Conservation (phyloP, 92 coral and sea anemone genomes). For the Parazoanthus swiftii region DNA sequence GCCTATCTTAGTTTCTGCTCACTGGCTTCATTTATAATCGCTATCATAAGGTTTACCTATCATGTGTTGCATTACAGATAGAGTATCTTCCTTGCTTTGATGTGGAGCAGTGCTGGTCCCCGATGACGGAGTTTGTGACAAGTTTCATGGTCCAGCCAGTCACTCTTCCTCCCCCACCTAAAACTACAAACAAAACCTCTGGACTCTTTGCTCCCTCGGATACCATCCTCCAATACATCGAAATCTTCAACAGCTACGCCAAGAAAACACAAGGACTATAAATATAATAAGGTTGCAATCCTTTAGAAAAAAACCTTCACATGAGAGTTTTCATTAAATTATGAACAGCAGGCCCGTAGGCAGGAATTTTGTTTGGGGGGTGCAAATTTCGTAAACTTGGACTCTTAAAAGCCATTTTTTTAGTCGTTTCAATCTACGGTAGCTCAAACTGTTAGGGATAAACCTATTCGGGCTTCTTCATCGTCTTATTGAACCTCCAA, state of each 20-base stretch:
- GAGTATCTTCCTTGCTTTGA: constrained; percentile 92
- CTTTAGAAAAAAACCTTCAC: not conserved
- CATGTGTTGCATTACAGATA: constrained; percentile 54
- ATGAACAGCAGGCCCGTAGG: too few species aligned
- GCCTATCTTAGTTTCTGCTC: too few species aligned
- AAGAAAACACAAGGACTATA: constrained; percentile 54
- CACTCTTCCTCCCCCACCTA: constrained; percentile 73
- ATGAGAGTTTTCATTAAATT: too few species aligned
- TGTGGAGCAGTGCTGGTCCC: constrained; percentile 87
- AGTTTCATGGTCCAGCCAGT: constrained; percentile 82
- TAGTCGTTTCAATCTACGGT: too few species aligned
- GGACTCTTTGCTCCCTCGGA: constrained; percentile 82
- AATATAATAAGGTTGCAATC: not conserved
- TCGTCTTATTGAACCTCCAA: too few species aligned
- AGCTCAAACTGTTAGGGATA: too few species aligned
- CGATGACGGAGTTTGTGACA: constrained; percentile 75
- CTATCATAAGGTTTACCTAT: too few species aligned
- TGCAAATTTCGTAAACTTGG: too few species aligned
- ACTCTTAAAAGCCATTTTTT: too few species aligned
- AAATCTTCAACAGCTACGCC: constrained; percentile 69
- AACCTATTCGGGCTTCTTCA: too few species aligned
- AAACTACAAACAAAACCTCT: constrained; percentile 65
- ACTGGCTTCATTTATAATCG: too few species aligned
- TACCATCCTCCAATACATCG: constrained; percentile 80
- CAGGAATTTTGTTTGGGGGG: too few species aligned